Conservation (phyloP, 2,888 invertebrate species). For the Slavum lentiscoides region DNA sequence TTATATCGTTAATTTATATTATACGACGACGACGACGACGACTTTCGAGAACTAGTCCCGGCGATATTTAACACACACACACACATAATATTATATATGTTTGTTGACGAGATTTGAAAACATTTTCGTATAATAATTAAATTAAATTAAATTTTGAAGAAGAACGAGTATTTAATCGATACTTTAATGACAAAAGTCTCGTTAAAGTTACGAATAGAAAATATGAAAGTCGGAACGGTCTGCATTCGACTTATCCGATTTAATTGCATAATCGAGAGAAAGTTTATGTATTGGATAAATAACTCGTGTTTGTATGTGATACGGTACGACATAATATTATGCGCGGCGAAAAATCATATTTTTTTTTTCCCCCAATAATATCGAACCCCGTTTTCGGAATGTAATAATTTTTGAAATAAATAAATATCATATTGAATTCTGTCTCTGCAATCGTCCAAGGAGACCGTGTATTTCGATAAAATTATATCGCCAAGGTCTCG, state of each 20-base stretch:
- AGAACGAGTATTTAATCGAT: conserved; percentile 5
- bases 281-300: background rate
- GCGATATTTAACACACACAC: background rate
- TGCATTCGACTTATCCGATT: background rate
- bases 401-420: background rate
- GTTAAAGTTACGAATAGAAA: too few species aligned
- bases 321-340: background rate
- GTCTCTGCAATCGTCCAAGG: background rate
- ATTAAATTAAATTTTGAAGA: conserved; percentile 1
- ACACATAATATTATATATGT: conserved; percentile 5
- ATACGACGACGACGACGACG: background rate
- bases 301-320: too few species aligned
- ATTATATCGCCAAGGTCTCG: background rate
- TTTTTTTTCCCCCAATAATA: background rate
- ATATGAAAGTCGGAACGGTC: background rate
- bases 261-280: background rate
- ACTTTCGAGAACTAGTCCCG: conserved; percentile 13
- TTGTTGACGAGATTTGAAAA: conserved; percentile 6
- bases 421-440: background rate
- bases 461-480: conserved; percentile 14
- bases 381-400: background rate
- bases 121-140: conserved; percentile 2
- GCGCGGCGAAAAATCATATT: too few species aligned
- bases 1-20: too few species aligned
- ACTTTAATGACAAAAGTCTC: too few species aligned